Conservation (phyloP, 2,888 invertebrate species). For the Melanophora roralis region DNA sequence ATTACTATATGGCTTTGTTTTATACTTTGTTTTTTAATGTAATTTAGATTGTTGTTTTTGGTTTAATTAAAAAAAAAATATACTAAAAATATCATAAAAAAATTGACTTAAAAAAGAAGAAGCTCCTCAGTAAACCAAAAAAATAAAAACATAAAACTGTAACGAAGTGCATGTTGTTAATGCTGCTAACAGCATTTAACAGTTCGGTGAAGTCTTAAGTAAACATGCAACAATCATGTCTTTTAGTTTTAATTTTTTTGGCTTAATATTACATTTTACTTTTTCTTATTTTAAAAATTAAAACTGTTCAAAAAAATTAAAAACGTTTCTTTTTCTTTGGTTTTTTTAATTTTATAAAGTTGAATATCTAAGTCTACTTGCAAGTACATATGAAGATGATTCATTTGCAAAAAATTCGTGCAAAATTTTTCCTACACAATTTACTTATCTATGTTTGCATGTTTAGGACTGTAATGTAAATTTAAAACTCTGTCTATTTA, state of each 20-base stretch:
- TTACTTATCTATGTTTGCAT: conserved; percentile 24
- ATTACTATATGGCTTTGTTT: no score
- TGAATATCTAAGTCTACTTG: neutral
- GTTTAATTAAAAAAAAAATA: neutral
- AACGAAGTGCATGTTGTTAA: conserved; percentile 47
- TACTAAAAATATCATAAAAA: neutral
- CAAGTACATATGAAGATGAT: conserved; percentile 7
- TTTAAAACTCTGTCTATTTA: neutral
- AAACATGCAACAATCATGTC: conserved; percentile 51
- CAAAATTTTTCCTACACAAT: neutral
- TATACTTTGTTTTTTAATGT: neutral
- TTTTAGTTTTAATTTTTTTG: neutral
- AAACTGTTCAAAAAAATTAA: conserved; percentile 4
- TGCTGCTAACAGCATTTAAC: conserved; percentile 26
- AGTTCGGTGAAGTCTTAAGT: conserved; percentile 12
- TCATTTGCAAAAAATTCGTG: neutral
- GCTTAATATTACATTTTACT: neutral
- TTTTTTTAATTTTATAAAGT: neutral
- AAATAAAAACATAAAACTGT: conserved; percentile 45
- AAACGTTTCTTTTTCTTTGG: conserved; percentile 15
- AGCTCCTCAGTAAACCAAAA: no score
- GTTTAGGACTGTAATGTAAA: neutral
- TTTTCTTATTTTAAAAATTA: conserved; percentile 33
- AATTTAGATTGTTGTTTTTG: no score
- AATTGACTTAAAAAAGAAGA: neutral